Conservation (phyloP, 2,113 vertebrate species). For the Amia ocellicauda region DNA sequence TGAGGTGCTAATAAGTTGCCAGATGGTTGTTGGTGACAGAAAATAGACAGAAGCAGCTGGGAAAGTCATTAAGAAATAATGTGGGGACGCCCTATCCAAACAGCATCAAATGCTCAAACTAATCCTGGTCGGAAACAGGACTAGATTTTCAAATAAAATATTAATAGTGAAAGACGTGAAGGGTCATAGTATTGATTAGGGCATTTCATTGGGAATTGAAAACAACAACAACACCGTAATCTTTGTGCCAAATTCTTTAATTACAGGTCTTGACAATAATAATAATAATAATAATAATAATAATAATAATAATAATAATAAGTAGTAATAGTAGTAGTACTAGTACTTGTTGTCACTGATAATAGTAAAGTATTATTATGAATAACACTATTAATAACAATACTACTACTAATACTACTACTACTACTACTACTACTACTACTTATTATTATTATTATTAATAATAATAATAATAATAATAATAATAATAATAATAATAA, state of each 20-base stretch:
- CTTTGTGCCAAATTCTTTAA: no score
- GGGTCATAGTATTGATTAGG: conserved; percentile 41
- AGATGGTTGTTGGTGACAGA: conserved; percentile 82
- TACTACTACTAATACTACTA: no score
- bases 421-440: no score
- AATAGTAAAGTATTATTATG: background rate
- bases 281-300: conserved; percentile 18
- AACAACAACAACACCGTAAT: no score
- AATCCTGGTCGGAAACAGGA: conserved; percentile 66
- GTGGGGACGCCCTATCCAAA: conserved; percentile 81
- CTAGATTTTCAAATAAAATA: conserved; percentile 76
- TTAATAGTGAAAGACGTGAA: conserved; percentile 64
- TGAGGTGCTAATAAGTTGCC: conserved; percentile 82
- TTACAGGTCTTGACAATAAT: no score
- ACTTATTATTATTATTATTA: no score
- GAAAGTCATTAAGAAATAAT: conserved; percentile 83
- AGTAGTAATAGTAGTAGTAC: no score
- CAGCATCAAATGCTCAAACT: conserved; percentile 73
- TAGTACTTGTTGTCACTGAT: no score
- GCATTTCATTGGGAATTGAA: background rate
- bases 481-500: background rate
- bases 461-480: no score
- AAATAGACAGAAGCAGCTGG: conserved; percentile 83
- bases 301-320: no score
- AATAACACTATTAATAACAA: no score